Evolutionary conservation across 2,888 invertebrate species (phyloP).

Genomic region (Peribatodes rhomboidaria): DNA sequence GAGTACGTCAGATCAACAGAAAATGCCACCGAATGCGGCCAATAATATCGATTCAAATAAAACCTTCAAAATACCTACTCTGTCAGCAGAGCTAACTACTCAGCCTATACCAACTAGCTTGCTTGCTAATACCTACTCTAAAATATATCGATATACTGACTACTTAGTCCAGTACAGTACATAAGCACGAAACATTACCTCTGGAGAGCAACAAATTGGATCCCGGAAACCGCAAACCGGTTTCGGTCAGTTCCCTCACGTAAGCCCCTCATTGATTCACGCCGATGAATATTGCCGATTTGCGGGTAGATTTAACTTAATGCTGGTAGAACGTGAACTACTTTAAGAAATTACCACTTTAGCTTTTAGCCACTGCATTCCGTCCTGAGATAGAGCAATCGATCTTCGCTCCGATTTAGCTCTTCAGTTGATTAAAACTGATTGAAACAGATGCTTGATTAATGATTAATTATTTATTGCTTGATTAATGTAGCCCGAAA

Average conservation of each 20-base stretch:
- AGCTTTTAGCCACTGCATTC: not conserved
- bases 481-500: not conserved
- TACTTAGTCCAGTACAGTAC: not conserved
- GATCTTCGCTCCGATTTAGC: not conserved
- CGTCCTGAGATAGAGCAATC: conserved; percentile 1
- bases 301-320: conserved; percentile 48
- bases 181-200: conserved; percentile 40
- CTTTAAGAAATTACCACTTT: conserved; percentile 11
- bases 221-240: conserved; percentile 67
- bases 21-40: too few species aligned
- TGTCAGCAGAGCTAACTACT: too few species aligned
- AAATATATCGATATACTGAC: not conserved
- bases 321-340: conserved; percentile 27
- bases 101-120: not conserved
- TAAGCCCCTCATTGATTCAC: conserved; percentile 66
- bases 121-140: not conserved
- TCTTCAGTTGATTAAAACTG: too few species aligned
- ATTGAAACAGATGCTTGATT: not conserved
- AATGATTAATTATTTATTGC: not conserved
- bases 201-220: conserved; percentile 61
- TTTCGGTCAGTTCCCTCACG: conserved; percentile 66
- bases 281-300: conserved; percentile 57
- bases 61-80: too few species aligned
- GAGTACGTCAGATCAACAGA: too few species aligned
- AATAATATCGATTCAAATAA: too few species aligned